These are phyloP conservation scores for Erpornis zantholeuca DNA, from an alignment of 2,113 vertebrate species.

Conservation along the genomic window DNA sequence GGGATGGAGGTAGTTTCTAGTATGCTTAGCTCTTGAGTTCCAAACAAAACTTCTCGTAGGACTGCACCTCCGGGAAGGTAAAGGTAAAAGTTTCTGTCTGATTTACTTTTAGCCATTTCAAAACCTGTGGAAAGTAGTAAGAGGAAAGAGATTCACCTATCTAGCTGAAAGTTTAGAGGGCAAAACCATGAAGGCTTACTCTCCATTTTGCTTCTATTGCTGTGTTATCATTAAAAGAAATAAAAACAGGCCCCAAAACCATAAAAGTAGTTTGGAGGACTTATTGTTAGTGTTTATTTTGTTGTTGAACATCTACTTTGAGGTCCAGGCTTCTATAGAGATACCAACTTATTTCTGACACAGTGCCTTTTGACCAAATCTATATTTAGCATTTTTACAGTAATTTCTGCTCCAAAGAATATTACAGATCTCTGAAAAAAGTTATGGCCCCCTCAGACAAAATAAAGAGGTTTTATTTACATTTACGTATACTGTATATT, in stretches of 20 bases:
- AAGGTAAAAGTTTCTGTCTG: slow-evolving; percentile 8
- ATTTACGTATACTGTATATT: not conserved
- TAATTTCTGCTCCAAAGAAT: not conserved
- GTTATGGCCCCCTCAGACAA: not conserved
- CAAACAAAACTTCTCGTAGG: not conserved
- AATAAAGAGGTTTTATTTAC: not conserved
- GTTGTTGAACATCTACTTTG: not conserved
- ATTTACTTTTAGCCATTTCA: slow-evolving; percentile 4
- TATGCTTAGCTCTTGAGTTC: not conserved
- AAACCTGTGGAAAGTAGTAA: not conserved
- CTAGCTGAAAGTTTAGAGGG: not conserved
- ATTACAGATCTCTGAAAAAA: not conserved
- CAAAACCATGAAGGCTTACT: not conserved
- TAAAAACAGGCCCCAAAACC: not conserved
- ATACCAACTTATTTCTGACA: not conserved
- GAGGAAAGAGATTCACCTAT: not conserved
- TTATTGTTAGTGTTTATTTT: not conserved
- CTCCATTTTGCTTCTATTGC: not conserved
- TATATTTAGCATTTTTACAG: not conserved
- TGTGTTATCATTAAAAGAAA: not conserved
- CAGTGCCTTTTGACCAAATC: not conserved
- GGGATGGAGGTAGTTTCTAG: not conserved
- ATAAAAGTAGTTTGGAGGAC: not conserved
- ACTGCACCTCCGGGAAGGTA: not conserved
- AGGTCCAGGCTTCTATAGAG: not conserved